Conservation (phyloP, 2,797 vertebrate species). For the Neosalanx taihuensis region DNA sequence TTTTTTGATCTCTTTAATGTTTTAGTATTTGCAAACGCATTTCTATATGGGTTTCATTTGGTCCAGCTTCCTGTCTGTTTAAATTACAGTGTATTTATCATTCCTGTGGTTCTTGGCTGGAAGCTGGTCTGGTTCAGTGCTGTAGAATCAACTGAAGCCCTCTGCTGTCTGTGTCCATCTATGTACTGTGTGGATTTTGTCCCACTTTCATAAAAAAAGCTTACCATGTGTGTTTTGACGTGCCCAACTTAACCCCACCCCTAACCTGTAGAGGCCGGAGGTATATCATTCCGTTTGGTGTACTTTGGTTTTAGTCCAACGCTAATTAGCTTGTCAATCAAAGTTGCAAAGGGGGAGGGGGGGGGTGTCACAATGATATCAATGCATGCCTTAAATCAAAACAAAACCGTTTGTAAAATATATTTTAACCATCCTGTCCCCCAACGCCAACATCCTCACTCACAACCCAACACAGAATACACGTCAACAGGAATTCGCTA, state of each 20-base stretch:
- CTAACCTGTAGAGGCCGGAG: neutral
- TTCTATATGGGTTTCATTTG: slow-evolving; percentile 44
- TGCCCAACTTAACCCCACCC: too few species aligned
- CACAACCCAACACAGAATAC: slow-evolving; percentile 3
- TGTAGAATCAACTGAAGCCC: slow-evolving; percentile 22
- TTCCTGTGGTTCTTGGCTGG: slow-evolving; percentile 16
- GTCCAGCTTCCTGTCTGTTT: slow-evolving; percentile 37
- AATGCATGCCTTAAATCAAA: slow-evolving; percentile 24
- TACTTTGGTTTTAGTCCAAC: slow-evolving; percentile 32
- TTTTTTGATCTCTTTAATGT: slow-evolving; percentile 43
- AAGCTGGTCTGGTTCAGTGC: slow-evolving; percentile 20
- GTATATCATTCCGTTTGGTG: neutral
- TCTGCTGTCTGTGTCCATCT: slow-evolving; percentile 38
- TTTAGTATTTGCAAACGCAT: slow-evolving; percentile 53
- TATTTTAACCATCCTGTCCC: slow-evolving; percentile 17
- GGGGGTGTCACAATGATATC: slow-evolving; percentile 41
- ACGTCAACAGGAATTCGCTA: too few species aligned
- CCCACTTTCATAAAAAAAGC: too few species aligned
- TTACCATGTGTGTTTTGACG: too few species aligned
- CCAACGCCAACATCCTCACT: slow-evolving; percentile 36
- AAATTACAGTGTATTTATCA: slow-evolving; percentile 36
- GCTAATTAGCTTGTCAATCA: slow-evolving; percentile 28
- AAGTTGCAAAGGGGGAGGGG: too few species aligned
- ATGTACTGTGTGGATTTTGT: neutral
- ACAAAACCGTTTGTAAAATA: too few species aligned